Percentiles rank a stretch among this genome's conserved stretches.
phyloP scores from a whole-genome alignment of 2,797 vertebrate genomes.

The Lateolabrax maculatus region DNA sequence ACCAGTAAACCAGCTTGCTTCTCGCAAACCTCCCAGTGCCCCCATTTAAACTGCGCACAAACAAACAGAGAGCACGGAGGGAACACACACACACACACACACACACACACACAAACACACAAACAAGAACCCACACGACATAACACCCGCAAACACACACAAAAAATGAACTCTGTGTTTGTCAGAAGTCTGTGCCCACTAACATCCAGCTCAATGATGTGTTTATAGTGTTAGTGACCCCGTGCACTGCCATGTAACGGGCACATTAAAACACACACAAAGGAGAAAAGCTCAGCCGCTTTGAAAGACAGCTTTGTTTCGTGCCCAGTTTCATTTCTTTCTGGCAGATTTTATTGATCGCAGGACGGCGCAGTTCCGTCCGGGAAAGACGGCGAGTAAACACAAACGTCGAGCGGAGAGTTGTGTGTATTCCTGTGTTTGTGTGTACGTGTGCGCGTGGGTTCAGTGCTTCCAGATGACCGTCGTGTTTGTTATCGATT shows the following conservation, averaged over 20 bases:
- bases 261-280: constrained; percentile 45
- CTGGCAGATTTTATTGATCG: constrained; percentile 41
- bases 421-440: not conserved
- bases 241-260: constrained; percentile 14
- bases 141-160: constrained; percentile 43
- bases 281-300: constrained; percentile 16
- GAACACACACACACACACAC: constrained; percentile 33
- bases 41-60: constrained; percentile 73
- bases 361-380: not conserved
- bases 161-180: constrained; percentile 38
- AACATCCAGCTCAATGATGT: constrained; percentile 42
- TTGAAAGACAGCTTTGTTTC: constrained; percentile 21
- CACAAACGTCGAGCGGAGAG: constrained; percentile 45
- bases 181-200: constrained; percentile 46
- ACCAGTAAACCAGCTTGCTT: constrained; percentile 68
- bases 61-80: constrained; percentile 61
- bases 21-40: constrained; percentile 73
- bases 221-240: constrained; percentile 64
- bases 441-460: not conserved
- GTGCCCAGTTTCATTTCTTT: constrained; percentile 34
- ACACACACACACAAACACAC: constrained; percentile 5
- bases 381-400: constrained; percentile 24
- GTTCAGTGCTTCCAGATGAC: constrained; percentile 58
- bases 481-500: constrained; percentile 35
- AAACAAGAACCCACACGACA: constrained; percentile 34